Base-by-base conservation (phyloP, 2,113 vertebrate genomes). In the Hemibagrus wyckioides region DNA sequence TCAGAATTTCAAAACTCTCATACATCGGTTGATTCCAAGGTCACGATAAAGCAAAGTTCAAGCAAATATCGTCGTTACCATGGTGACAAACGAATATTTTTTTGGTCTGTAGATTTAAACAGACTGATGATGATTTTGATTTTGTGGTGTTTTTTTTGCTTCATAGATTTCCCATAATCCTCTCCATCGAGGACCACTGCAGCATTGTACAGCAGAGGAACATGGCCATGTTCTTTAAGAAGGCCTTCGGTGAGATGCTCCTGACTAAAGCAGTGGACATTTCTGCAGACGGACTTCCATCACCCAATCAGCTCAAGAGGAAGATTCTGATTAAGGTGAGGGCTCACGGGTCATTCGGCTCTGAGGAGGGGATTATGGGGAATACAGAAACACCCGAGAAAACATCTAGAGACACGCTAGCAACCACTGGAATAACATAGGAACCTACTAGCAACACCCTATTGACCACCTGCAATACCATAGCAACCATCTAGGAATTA, bases 141-240 rank as follows among this genome's bases (percentile, higher is more conserved):
- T 39, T 30, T 15, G 50, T 33, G 8, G 0, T 56, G 30, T 13
- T 23, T 7, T 77, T 59, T 57, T 73, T 50, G 2, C 44, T 39
- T 13, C 30, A 4, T 36, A 99, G 98, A 54, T 99, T 96, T 87
- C 98, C 98, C 0, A 94, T 99, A 90, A 98, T 99, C 91, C 93
- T 99, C 67, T 99, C 98, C 89, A 99, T 99, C 0, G 98, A 99
- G 94, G 98, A 99, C 91, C 98, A 99, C 93, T 99, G 98, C 90
- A 99, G 98, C 92, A 99, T 99, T 25, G 97, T 98, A 86, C 98
- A 99, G 94, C 98, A 99, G 94, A 97, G 98, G 88, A 99, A 97
- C 91, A 99, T 99, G 98, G 98, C 98, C 84, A 95, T 96, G 84
- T 77, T 91, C 89, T 99, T 99, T 91, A 99, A 96, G 94, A 99